phyloP scores from a whole-genome alignment of 2,797 vertebrate species.

The Carcharodon carcharias region DNA sequence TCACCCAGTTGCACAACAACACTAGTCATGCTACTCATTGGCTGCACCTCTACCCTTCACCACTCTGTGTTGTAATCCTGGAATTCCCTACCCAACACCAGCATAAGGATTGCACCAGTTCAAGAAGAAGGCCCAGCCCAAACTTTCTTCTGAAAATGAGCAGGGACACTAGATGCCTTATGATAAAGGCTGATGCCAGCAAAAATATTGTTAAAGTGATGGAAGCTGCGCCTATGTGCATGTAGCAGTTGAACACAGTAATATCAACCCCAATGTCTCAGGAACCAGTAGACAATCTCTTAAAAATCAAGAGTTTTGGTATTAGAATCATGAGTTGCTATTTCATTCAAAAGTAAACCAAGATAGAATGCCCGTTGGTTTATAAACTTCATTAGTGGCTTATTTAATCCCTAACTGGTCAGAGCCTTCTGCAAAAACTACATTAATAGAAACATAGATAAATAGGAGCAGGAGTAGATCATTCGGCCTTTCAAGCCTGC shows the following conservation, averaged over 20 bases:
- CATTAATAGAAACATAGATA: too few relatives aligned
- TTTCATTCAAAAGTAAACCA: too few relatives aligned
- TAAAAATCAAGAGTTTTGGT: background rate
- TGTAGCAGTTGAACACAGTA: background rate
- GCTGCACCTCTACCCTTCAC: background rate
- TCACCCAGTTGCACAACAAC: background rate
- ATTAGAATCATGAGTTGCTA: too few relatives aligned
- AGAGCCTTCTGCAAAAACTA: too few relatives aligned
- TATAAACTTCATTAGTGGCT: too few relatives aligned
- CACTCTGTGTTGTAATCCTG: background rate
- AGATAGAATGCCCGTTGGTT: too few relatives aligned
- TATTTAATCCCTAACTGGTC: too few relatives aligned
- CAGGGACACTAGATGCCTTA: background rate
- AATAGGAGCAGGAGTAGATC: too few relatives aligned
- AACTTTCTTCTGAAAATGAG: background rate
- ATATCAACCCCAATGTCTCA: background rate
- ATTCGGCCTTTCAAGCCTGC: too few relatives aligned
- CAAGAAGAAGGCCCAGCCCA: background rate
- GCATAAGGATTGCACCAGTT: background rate
- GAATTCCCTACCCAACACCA: background rate
- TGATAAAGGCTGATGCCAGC: background rate
- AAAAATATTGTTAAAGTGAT: background rate
- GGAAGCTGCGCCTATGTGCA: background rate
- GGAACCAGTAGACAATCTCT: background rate
- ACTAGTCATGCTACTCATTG: background rate